phyloP scores from a whole-genome alignment of 1,140 invertebrate species.

The Ylistrum balloti region DNA sequence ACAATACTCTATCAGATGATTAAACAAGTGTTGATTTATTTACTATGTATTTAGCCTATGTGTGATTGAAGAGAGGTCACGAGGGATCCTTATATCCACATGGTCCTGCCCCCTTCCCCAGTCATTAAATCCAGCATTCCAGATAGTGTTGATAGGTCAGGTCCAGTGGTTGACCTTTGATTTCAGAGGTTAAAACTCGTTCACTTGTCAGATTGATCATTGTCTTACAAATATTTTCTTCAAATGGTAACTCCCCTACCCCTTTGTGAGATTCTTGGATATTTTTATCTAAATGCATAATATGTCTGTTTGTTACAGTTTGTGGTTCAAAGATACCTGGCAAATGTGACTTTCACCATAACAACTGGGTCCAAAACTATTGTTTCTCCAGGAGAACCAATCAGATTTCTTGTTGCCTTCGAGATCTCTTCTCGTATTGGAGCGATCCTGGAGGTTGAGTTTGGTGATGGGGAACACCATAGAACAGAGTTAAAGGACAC shows the following conservation, averaged over 20 bases:
- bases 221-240: too few species aligned
- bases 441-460: conserved; percentile 44
- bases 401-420: conserved; percentile 47
- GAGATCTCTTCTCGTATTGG: conserved; percentile 51
- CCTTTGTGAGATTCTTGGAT: too few species aligned
- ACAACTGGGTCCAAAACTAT: background rate
- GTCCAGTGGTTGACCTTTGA: background rate
- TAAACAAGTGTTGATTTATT: background rate
- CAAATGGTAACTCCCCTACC: too few species aligned
- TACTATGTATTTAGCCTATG: background rate
- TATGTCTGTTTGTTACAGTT: background rate
- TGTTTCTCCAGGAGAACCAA: conserved; percentile 41
- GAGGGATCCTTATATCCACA: background rate
- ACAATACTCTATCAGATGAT: background rate
- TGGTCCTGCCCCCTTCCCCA: background rate
- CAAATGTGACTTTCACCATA: background rate
- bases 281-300: too few species aligned
- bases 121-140: background rate
- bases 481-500: conserved; percentile 51
- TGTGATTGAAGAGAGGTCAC: background rate
- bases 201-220: background rate
- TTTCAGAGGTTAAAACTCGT: background rate
- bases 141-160: conserved; percentile 33
- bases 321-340: background rate
- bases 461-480: conserved; percentile 47